Evolutionary conservation across 2,797 vertebrate species (phyloP), one percentile per base, ranked within the genome.

Genomic region (Acestrorhynchus altus): DNA sequence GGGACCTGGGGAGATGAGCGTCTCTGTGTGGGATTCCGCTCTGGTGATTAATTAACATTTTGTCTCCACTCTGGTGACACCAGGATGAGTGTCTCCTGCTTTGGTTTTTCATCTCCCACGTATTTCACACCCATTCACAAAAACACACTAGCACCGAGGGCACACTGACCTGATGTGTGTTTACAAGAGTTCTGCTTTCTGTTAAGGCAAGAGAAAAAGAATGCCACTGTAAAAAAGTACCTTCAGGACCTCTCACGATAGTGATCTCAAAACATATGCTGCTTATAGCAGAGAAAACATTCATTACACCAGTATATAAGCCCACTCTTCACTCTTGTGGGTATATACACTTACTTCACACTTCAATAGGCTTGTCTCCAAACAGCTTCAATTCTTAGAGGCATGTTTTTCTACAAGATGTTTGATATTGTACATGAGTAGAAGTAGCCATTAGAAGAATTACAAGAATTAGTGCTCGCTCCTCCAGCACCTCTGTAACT

Each of bases 41-140:
- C 51, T 35, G 28, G 20, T 46, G 59, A 80, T 76, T 71, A 72
- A 78, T 78, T 68, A 70, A 75, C 68, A 46, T 72, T 44, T 31
- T 40, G 51, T 70, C 78, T 74, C 72, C 65, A 46, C 6, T 70
- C 28, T 60, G 83, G 84, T 83, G 86, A 88, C 87, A 87, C 84
- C 83, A 84, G 90, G 88, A 92, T 88, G 88, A 92, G 89, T 85
- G 81, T 87, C 91, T 92, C 90, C 91, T 89, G 89, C 86, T 81
- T 77, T 69, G 77, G 84, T 83, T 91, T 91, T 91, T 88, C 90
- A 83, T 88, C 80, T 51, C 46, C 39, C 22, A 24, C 47, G 40
- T 52, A 22, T 63, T 83, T 72, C 64, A 86, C 88, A 88, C 87
- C 90, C 89, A 90, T 92, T 90, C 90, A 78, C 68, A 84, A 73